Evolutionary conservation across 2,888 invertebrate genomes (phyloP).

Genomic region (Auanema freiburgensis): DNA sequence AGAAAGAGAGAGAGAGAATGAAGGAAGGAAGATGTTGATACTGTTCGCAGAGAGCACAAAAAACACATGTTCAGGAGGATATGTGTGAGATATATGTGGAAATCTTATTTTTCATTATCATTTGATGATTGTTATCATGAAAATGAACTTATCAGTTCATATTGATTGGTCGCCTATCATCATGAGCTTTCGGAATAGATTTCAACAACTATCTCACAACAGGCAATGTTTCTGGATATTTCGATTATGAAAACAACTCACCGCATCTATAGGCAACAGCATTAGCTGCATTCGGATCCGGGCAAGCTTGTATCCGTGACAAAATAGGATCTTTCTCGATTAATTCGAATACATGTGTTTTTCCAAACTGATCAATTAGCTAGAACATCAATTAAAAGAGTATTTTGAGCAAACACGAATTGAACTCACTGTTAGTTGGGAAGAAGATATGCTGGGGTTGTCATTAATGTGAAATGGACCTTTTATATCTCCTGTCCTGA

Average conservation of each 20-base stretch:
- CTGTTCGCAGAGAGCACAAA: neutral
- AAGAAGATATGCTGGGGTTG: neutral
- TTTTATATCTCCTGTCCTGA: neutral
- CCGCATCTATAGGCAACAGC: neutral
- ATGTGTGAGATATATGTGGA: slow-evolving; percentile 22
- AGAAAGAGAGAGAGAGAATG: slow-evolving; percentile 2
- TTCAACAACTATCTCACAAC: no score
- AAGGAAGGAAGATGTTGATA: neutral
- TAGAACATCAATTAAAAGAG: neutral
- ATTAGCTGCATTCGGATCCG: neutral
- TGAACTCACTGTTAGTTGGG: neutral
- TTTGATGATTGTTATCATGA: slow-evolving; percentile 3
- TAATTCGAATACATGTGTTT: neutral
- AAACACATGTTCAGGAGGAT: slow-evolving; percentile 11
- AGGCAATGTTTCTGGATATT: no score
- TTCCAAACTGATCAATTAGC: neutral
- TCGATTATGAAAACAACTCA: slow-evolving; percentile 6
- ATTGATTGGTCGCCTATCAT: no score
- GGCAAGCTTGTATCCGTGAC: neutral
- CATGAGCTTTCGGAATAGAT: no score
- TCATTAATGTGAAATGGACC: neutral
- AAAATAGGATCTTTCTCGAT: no score
- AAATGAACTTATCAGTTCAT: slow-evolving; percentile 2
- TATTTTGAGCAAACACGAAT: neutral
- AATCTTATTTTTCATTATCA: slow-evolving; percentile 10